Percentiles rank a stretch among this genome's conserved stretches.
These are phyloP conservation scores for Notospermus geniculatus DNA, from an alignment of 1,140 invertebrate species.

Conservation along the genomic window DNA sequence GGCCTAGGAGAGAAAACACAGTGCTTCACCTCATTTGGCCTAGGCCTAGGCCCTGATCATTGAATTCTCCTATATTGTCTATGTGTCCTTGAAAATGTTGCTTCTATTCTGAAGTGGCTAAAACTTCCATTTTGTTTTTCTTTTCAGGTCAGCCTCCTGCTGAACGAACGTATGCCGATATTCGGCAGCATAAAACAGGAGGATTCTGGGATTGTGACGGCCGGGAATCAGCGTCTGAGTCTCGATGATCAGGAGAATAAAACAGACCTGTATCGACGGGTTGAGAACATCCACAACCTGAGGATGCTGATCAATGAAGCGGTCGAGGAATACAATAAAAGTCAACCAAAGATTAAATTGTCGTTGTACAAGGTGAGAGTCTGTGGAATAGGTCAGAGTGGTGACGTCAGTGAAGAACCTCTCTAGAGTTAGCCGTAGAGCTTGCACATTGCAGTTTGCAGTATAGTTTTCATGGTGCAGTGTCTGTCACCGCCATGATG, in stretches of 20 bases:
- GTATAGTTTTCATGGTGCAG: conserved; percentile 3
- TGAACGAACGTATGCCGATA: conserved; percentile 31
- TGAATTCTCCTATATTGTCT: too few species aligned
- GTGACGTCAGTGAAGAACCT: too few species aligned
- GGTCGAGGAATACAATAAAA: conserved; percentile 54
- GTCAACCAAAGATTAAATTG: conserved; percentile 48
- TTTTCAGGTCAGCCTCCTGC: conserved; percentile 41
- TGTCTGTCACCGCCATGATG: background rate
- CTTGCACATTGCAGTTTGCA: conserved; percentile 6
- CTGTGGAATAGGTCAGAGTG: too few species aligned
- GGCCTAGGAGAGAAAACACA: too few species aligned
- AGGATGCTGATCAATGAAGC: conserved; percentile 45
- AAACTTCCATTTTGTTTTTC: too few species aligned
- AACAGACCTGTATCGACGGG: conserved; percentile 45
- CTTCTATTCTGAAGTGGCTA: too few species aligned
- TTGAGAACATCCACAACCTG: conserved; percentile 29
- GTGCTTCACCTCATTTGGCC: too few species aligned
- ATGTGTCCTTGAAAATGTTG: too few species aligned
- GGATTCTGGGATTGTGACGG: conserved; percentile 53
- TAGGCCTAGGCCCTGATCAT: too few species aligned
- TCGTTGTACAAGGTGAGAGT: conserved; percentile 45
- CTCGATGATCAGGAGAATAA: conserved; percentile 41
- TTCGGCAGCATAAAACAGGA: conserved; percentile 54
- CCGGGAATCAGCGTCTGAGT: conserved; percentile 41
- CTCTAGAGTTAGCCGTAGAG: too few species aligned